Evolutionary conservation across 2,797 vertebrate genomes (phyloP).

Genomic region (Parauchenoglanis punctatus): DNA sequence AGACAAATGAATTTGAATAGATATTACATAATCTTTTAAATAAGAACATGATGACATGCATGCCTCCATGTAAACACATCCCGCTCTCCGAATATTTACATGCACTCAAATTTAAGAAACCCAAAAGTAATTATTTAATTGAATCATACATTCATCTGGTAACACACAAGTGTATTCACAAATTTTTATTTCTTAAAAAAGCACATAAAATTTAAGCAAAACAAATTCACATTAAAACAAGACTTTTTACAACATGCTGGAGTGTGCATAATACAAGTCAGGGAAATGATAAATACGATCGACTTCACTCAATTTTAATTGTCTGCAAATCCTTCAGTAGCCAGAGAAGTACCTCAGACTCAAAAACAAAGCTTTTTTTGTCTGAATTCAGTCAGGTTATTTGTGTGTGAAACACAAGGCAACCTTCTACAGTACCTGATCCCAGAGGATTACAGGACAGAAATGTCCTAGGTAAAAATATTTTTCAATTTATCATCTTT

Average conservation of each 20-base stretch:
- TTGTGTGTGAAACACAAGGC: neutral
- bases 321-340: conserved; percentile 10
- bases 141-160: neutral
- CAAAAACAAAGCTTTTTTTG: neutral
- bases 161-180: neutral
- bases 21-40: neutral
- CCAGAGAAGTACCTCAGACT: conserved; percentile 19
- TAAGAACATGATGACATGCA: neutral
- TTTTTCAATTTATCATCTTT: neutral
- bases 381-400: neutral
- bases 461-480: conserved; percentile 10
- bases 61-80: neutral
- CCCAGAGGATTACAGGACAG: neutral
- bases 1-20: neutral
- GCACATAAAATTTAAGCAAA: neutral
- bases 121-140: neutral
- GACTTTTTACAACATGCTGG: conserved; percentile 32
- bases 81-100: neutral
- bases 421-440: conserved; percentile 21
- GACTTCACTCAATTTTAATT: neutral
- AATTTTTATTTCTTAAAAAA: conserved; percentile 18
- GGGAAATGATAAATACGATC: neutral
- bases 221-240: conserved; percentile 9
- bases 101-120: neutral
- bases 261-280: conserved; percentile 31